phyloP scores from a whole-genome alignment of 2,797 vertebrate species.

The Clangula hyemalis region DNA sequence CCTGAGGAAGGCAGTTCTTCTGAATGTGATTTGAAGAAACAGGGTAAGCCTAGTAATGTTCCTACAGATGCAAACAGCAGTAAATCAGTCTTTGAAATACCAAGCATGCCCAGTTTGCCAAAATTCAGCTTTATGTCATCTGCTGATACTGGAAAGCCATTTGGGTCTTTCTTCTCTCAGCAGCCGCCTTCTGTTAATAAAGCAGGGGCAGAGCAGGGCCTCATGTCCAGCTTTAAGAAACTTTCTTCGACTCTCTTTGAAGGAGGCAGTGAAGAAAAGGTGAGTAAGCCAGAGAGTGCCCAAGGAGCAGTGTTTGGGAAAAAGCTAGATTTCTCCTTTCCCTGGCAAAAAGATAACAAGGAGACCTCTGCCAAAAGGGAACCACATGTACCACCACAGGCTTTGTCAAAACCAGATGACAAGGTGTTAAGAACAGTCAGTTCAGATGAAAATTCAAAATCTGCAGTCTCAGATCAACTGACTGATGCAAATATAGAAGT shows the following conservation, averaged over 20 bases:
- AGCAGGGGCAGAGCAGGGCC: conserved; percentile 64
- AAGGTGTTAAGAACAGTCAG: conserved; percentile 58
- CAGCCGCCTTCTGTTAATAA: conserved; percentile 69
- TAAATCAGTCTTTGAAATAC: conserved; percentile 80
- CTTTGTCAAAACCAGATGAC: conserved; percentile 69
- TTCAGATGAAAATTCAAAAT: conserved; percentile 44
- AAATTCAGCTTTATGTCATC: conserved; percentile 84
- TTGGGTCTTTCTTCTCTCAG: conserved; percentile 88
- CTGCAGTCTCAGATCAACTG: conserved; percentile 29
- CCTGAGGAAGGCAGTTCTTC: neutral
- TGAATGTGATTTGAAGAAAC: neutral
- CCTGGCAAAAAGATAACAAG: conserved; percentile 82
- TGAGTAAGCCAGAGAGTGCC: conserved; percentile 65
- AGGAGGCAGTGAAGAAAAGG: conserved; percentile 78
- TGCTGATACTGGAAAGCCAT: conserved; percentile 80
- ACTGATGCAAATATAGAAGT: conserved; percentile 24
- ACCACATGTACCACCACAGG: conserved; percentile 72
- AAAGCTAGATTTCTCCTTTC: conserved; percentile 84
- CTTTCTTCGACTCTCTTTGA: conserved; percentile 89
- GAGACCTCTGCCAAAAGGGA: conserved; percentile 53
- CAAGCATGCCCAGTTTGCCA: conserved; percentile 76
- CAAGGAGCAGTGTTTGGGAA: conserved; percentile 84
- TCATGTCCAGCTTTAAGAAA: conserved; percentile 88
- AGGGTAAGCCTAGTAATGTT: neutral
- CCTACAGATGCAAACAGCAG: conserved; percentile 24